Evolutionary conservation across 1,140 invertebrate genomes (phyloP).

Genomic region (Drosophila baimaii): DNA sequence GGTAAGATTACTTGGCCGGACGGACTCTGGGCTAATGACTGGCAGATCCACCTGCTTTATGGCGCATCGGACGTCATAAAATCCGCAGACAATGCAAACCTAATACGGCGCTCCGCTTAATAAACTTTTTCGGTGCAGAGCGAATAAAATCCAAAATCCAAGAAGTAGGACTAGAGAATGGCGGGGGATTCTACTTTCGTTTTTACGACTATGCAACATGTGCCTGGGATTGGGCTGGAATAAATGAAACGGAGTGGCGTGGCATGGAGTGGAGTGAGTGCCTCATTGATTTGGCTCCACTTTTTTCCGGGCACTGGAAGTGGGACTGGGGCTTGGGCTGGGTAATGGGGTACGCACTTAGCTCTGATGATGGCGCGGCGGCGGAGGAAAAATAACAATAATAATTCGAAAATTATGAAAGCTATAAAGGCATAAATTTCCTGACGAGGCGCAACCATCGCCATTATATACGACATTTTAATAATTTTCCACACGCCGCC

Average conservation of each 20-base stretch:
- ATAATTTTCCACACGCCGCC: constrained; percentile 80
- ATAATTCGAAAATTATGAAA: constrained; percentile 82
- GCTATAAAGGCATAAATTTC: constrained; percentile 81
- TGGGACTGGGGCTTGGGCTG: background rate
- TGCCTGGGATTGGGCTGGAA: constrained; percentile 26
- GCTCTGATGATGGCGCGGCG: constrained; percentile 60
- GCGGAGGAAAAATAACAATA: constrained; percentile 66
- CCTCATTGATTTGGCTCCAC: constrained; percentile 45
- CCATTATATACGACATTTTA: constrained; percentile 83
- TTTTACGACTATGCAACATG: constrained; percentile 54
- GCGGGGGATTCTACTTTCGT: constrained; percentile 14
- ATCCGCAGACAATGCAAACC: constrained; percentile 44
- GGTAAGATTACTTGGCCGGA: background rate
- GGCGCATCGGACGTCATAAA: constrained; percentile 48
- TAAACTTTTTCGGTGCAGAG: constrained; percentile 24
- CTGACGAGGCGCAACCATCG: constrained; percentile 58
- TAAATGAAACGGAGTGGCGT: constrained; percentile 8
- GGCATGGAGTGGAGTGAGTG: background rate
- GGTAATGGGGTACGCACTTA: constrained; percentile 65
- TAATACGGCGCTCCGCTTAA: constrained; percentile 13
- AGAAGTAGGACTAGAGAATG: constrained; percentile 15
- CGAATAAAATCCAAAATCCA: constrained; percentile 17
- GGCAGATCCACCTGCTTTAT: constrained; percentile 39
- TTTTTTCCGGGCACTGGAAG: constrained; percentile 3
- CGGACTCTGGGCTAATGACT: constrained; percentile 23